Evolutionary conservation across 2,888 invertebrate genomes (phyloP), one percentile per base, ranked within the genome.

Genomic region (Dusona sp.): DNA sequence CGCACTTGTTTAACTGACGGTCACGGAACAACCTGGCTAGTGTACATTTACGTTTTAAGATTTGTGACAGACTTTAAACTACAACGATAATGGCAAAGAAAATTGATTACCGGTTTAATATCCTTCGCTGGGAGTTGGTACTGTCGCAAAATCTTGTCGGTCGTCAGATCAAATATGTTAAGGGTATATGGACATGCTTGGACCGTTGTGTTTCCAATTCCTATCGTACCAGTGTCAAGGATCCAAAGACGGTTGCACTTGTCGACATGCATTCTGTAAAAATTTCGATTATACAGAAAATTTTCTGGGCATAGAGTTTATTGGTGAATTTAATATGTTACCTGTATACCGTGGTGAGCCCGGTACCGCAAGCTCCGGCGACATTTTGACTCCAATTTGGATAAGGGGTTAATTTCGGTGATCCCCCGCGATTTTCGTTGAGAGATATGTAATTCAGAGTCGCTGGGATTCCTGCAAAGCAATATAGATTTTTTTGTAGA

Each of bases 211-310:
- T 96, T 96, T 38, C 95, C 97, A 89, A 97, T 97, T 84, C 98
- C 98, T 90, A 97, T 96, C 64, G 97, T 98, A 80, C 98, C 98
- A 22, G 97, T 97, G 91, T 98, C 98, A 79, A 98, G 93, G 0
- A 97, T 97, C 98, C 98, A 98, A 0, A 98, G 95, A 74, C 98
- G 95, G 89, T 97, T 96, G 91, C 98, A 98, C 88, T 95, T 95
- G 89, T 98, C 98, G 0, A 96, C 97, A 91, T 97, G 97, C 88
- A 97, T 96, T 91, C 97, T 96, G 88, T 7, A 84, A 25, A 73
- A 36, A 22, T 73, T 64, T 6, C 25, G 11, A 61, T 64, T n/a
- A n/a, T 45, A 13, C 48, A 61, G 1, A 78, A 57, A 38, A 36
- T 25, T 81, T 25, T 42, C 11, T 68, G 22, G 25, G 3, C 22